Evolutionary conservation across 2,113 vertebrate genomes (phyloP), one percentile per base, ranked within the genome.

Genomic region (Cebidichthys violaceus): DNA sequence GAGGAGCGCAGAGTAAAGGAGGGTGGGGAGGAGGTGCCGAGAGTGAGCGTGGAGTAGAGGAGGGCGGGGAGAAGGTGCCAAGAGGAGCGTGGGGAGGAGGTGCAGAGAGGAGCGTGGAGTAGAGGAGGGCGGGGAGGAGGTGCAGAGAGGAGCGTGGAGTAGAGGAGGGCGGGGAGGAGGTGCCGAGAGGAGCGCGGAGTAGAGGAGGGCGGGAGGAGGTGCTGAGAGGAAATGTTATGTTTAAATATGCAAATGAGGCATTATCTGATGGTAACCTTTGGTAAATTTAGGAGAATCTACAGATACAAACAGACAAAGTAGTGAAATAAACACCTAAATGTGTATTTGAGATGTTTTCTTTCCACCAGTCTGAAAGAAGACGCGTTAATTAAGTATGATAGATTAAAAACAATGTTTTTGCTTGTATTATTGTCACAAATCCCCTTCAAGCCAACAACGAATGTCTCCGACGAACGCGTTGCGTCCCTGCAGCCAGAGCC

Each of bases 1-100:
- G 54, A 60, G 45, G 29, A 50, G 37, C 77, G 64, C 14, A 35
- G 9, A 47, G 57, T 15, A 73, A 82, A 75, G 59, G 67, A 71
- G 50, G 11, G 61, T 41, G 39, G 76, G 9, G n/a, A 11, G 17
- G 29, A 61, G 39, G 43, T 35, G 35, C n/a, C n/a, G n/a, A n/a
- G 33, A 35, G 33, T n/a, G 33, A n/a, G 31, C 6, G 50, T 60
- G 47, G 43, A 61, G 68, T 17, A 69, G 41, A 0, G n/a, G 57
- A 78, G 50, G 11, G 61, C 47, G 37, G 76, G 9, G n/a, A 15
- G 17, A 24, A 66, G 39, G 50, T 35, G 35, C 57, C 61, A n/a
- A n/a, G n/a, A n/a, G n/a, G n/a, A n/a, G n/a, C n/a, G n/a, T n/a
- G n/a, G n/a, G n/a, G n/a, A n/a, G n/a, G n/a, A n/a, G n/a, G n/a